Conservation (phyloP, 2,888 invertebrate genomes). For the Ennomos fuscantarius region DNA sequence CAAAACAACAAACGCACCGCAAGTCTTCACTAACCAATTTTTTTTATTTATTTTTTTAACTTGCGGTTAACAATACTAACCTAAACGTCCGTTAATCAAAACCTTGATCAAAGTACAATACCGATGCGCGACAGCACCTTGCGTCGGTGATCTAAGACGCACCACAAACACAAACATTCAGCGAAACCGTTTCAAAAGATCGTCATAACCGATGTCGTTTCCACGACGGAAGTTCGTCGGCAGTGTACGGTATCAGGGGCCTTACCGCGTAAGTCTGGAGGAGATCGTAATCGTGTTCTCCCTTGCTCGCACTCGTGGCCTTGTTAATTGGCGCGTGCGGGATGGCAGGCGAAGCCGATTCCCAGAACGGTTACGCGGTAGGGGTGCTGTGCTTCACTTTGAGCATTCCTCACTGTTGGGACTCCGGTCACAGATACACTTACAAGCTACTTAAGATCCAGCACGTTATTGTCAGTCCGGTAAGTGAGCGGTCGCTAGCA, state of each 20-base stretch:
- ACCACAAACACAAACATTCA: constrained; percentile 11
- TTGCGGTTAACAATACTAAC: constrained; percentile 38
- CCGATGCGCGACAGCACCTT: constrained; percentile 1
- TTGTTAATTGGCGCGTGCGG: too few relatives aligned
- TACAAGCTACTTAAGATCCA: constrained; percentile 68
- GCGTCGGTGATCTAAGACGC: constrained; percentile 2
- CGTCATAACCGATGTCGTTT: constrained; percentile 53
- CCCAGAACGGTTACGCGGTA: too few relatives aligned
- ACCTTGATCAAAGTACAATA: constrained; percentile 65
- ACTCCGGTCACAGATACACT: constrained; percentile 55
- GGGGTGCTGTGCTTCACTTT: constrained; percentile 26
- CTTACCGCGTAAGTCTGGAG: constrained; percentile 71
- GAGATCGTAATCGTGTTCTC: too few relatives aligned
- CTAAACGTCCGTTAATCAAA: constrained; percentile 49
- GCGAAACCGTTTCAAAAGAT: constrained; percentile 49
- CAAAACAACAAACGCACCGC: constrained; percentile 34
- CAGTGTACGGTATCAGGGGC: constrained; percentile 55
- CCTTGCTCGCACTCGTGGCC: too few relatives aligned
- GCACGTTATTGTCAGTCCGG: constrained; percentile 44
- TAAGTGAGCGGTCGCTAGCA: constrained; percentile 89
- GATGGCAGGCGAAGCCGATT: too few relatives aligned
- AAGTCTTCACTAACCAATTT: constrained; percentile 52
- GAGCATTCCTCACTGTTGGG: constrained; percentile 26
- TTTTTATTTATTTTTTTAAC: constrained; percentile 19
- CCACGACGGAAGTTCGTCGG: constrained; percentile 72